These are phyloP conservation scores for Thermophis baileyi DNA, from an alignment of 2,113 vertebrate species.

Conservation along the genomic window DNA sequence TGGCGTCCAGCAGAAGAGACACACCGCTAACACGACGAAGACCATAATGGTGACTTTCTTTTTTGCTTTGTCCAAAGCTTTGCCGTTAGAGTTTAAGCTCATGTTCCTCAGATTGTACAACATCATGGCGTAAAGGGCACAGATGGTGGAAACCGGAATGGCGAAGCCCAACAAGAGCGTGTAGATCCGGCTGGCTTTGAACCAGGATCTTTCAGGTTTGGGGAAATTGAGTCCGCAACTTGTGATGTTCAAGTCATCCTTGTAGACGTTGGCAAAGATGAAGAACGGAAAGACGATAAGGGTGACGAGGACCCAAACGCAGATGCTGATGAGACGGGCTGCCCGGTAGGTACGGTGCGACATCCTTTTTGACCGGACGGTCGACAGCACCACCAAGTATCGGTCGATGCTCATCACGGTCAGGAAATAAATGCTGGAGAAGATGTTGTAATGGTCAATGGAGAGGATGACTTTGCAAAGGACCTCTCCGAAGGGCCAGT, in stretches of 20 bases:
- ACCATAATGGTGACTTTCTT: slow-evolving; percentile 88
- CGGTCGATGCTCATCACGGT: slow-evolving; percentile 87
- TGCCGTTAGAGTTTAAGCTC: slow-evolving; percentile 80
- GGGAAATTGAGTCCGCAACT: slow-evolving; percentile 89
- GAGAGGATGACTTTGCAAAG: slow-evolving; percentile 88
- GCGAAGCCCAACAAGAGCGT: slow-evolving; percentile 83
- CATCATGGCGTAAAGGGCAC: slow-evolving; percentile 84
- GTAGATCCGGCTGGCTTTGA: slow-evolving; percentile 86
- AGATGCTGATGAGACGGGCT: slow-evolving; percentile 80
- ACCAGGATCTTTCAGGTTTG: slow-evolving; percentile 80
- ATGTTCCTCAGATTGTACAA: slow-evolving; percentile 81
- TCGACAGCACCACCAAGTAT: slow-evolving; percentile 83
- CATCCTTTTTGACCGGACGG: slow-evolving; percentile 77
- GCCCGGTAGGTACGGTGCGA: slow-evolving; percentile 80
- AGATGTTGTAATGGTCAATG: slow-evolving; percentile 88
- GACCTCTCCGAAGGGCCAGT: slow-evolving; percentile 87
- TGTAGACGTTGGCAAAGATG: slow-evolving; percentile 79
- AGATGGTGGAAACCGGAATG: slow-evolving; percentile 85
- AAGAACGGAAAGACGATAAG: slow-evolving; percentile 84
- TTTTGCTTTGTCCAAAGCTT: slow-evolving; percentile 87
- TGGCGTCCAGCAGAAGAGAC: slow-evolving; percentile 89
- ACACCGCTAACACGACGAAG: slow-evolving; percentile 84
- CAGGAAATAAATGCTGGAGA: slow-evolving; percentile 90
- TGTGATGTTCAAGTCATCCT: slow-evolving; percentile 70
- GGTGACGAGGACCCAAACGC: slow-evolving; percentile 84